phyloP scores from a whole-genome alignment of 2,888 invertebrate species.

The Cynaeus angustus region DNA sequence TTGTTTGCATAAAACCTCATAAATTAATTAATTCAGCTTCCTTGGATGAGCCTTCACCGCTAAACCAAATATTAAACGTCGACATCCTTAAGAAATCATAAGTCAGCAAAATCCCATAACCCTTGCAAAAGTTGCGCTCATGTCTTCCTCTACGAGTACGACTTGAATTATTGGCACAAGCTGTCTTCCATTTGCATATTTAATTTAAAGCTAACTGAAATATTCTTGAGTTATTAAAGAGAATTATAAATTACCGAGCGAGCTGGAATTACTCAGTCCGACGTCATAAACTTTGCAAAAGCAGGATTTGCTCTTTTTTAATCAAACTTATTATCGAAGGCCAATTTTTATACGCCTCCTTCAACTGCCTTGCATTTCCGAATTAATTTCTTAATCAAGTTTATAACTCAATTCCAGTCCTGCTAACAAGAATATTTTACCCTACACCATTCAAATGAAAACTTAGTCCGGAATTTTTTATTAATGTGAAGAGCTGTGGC shows the following conservation, averaged over 20 bases:
- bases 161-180: conserved; percentile 56
- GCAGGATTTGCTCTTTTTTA: conserved; percentile 21
- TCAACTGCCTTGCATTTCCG: conserved; percentile 6
- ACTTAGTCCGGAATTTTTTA: conserved; percentile 5
- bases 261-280: conserved; percentile 19
- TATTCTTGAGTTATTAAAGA: conserved; percentile 37
- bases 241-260: conserved; percentile 39
- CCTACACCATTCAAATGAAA: conserved; percentile 3
- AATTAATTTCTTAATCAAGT: conserved; percentile 35
- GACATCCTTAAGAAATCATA: too few species aligned
- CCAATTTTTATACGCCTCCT: conserved; percentile 3
- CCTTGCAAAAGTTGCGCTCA: conserved; percentile 3
- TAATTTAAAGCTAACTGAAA: conserved; percentile 52
- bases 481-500: conserved; percentile 1
- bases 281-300: neutral
- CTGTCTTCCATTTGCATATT: conserved; percentile 56
- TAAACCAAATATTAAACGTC: too few species aligned
- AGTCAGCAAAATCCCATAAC: neutral
- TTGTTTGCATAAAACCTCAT: too few species aligned
- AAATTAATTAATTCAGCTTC: too few species aligned
- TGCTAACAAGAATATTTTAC: neutral
- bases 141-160: conserved; percentile 12
- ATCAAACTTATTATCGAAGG: conserved; percentile 26
- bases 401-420: conserved; percentile 4
- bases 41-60: too few species aligned